These are phyloP conservation scores for Pararge aegeria DNA, from an alignment of 1,140 invertebrate species.

Conservation along the genomic window DNA sequence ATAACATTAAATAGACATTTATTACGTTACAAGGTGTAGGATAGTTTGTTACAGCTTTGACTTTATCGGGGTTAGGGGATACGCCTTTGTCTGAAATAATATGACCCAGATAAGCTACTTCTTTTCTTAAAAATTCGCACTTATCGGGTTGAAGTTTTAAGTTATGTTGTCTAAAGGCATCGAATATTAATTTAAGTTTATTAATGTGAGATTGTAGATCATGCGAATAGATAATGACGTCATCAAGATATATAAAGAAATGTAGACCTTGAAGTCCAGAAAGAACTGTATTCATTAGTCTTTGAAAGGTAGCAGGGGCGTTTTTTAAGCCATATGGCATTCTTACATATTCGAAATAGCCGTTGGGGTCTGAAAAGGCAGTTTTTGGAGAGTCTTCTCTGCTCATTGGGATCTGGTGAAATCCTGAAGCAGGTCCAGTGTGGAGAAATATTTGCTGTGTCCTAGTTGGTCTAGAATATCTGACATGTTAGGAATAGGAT, in stretches of 20 bases:
- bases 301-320: slow-evolving; percentile 58
- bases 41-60: slow-evolving; percentile 13
- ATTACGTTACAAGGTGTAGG: no score
- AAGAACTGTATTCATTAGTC: slow-evolving; percentile 61
- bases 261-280: slow-evolving; percentile 38
- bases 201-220: slow-evolving; percentile 11
- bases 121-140: slow-evolving; percentile 20
- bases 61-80: slow-evolving; percentile 17
- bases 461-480: no score
- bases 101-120: slow-evolving; percentile 19
- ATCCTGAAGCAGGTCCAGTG: slow-evolving; percentile 64
- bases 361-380: slow-evolving; percentile 45
- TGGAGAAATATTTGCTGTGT: slow-evolving; percentile 70
- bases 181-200: background rate
- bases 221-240: slow-evolving; percentile 42
- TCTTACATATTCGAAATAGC: slow-evolving; percentile 61
- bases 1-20: no score
- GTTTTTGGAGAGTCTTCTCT: slow-evolving; percentile 35
- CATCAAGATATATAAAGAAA: slow-evolving; percentile 72
- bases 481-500: no score
- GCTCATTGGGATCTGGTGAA: slow-evolving; percentile 18
- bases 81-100: slow-evolving; percentile 18
- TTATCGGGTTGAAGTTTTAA: slow-evolving; percentile 22
- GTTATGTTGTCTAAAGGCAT: slow-evolving; percentile 12
- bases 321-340: slow-evolving; percentile 44